These are phyloP conservation scores for Lasioglossum morio DNA, from an alignment of 2,888 invertebrate genomes.

Conservation along the genomic window DNA sequence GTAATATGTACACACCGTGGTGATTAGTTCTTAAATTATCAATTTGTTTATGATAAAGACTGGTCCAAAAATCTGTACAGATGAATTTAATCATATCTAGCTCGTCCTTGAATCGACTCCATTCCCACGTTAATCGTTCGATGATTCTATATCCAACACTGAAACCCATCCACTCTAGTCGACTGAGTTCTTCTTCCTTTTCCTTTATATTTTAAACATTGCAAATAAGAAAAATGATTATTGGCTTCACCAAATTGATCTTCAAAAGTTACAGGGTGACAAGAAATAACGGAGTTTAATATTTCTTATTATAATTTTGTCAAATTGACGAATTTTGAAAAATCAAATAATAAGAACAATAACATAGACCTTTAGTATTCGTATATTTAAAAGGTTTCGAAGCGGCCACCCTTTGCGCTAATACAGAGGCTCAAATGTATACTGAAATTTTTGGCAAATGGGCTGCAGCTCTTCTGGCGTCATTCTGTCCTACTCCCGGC, in stretches of 20 bases:
- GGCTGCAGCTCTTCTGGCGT: no score
- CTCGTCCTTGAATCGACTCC: slow-evolving; percentile 98
- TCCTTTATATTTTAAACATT: slow-evolving; percentile 70
- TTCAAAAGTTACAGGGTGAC: background rate
- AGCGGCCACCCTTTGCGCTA: no score
- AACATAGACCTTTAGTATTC: no score
- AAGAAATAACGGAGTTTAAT: no score
- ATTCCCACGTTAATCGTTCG: slow-evolving; percentile 95
- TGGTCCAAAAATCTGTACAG: slow-evolving; percentile 99
- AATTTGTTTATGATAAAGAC: slow-evolving; percentile 98
- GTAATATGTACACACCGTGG: slow-evolving; percentile 98
- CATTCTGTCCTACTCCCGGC: no score
- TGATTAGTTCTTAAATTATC: slow-evolving; percentile 99
- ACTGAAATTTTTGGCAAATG: no score
- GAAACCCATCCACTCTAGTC: slow-evolving; percentile 93
- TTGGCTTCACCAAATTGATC: background rate
- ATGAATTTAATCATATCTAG: slow-evolving; percentile 99
- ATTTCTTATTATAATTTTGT: no score
- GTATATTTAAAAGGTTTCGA: no score
- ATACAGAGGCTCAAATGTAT: no score
- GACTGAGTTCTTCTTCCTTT: slow-evolving; percentile 88
- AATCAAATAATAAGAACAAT: no score
- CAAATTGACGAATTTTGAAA: no score
- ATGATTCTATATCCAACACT: slow-evolving; percentile 94
- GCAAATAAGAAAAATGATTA: slow-evolving; percentile 66